Conservation (phyloP, 2,113 vertebrate genomes). For the Marmota flaviventris region DNA sequence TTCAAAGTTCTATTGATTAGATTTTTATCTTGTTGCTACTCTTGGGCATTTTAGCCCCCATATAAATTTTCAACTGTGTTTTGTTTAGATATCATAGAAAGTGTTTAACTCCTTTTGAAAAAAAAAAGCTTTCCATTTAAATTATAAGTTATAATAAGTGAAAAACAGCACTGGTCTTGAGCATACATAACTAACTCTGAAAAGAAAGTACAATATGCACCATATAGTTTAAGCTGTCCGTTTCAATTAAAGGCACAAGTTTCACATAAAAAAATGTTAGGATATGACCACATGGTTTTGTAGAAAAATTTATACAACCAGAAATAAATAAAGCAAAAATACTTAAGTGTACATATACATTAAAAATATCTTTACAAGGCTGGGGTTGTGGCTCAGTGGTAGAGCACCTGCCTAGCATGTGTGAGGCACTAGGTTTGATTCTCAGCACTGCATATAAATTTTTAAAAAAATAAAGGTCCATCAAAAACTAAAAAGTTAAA, state of each 20-base stretch:
- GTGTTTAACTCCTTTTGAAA: background rate
- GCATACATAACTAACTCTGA: background rate
- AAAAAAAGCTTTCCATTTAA: conserved; percentile 47
- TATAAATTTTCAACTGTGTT: background rate
- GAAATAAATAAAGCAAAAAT: conserved; percentile 46
- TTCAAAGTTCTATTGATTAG: conserved; percentile 17
- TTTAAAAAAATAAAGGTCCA: no score
- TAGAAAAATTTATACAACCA: background rate
- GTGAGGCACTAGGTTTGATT: no score
- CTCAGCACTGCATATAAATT: no score
- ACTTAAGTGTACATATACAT: background rate
- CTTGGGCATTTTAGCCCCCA: background rate
- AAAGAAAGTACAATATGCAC: background rate
- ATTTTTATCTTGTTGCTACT: conserved; percentile 1
- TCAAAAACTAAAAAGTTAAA: no score
- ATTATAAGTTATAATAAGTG: background rate
- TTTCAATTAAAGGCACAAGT: conserved; percentile 23
- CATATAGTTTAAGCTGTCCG: background rate
- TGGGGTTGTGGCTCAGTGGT: no score
- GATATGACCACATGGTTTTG: background rate
- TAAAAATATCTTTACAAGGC: no score
- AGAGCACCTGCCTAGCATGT: no score
- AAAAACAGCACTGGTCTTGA: conserved; percentile 17
- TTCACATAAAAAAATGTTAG: conserved; percentile 50
- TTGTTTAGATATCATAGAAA: conserved; percentile 31